Conservation (phyloP, 2,113 vertebrate species). For the Jacana jacana region DNA sequence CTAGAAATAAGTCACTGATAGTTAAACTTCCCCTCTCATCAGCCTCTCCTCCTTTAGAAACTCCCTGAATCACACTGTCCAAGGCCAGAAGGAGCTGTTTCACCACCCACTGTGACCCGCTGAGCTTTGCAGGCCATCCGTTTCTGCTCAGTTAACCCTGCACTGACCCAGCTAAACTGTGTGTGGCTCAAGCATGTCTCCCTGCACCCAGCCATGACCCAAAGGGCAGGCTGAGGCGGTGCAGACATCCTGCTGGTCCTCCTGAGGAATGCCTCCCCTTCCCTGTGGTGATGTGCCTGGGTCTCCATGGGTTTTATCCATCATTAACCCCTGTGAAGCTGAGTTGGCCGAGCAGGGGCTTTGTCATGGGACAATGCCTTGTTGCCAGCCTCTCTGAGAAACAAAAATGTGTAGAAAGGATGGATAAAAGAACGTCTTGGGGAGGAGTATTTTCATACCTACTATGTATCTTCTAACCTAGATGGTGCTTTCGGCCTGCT, state of each 20-base stretch:
- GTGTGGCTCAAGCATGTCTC: rapidly evolving
- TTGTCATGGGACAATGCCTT: neutral
- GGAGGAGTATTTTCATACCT: neutral
- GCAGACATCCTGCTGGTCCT: neutral
- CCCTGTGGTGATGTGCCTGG: neutral
- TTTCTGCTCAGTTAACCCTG: neutral
- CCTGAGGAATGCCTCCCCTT: neutral
- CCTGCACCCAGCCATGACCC: neutral
- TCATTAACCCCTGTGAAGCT: neutral
- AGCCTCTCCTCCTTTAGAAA: neutral
- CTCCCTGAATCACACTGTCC: neutral
- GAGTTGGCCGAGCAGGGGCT: neutral
- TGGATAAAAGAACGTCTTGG: neutral
- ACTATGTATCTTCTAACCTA: neutral
- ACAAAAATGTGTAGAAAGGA: neutral
- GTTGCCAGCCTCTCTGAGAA: neutral
- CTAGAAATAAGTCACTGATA: neutral
- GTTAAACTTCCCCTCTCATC: neutral
- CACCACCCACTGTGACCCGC: neutral
- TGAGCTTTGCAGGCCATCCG: neutral
- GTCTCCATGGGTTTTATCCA: neutral
- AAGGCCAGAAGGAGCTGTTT: neutral
- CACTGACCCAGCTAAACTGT: neutral
- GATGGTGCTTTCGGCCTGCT: neutral
- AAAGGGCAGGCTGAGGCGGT: rapidly evolving